These are phyloP conservation scores for Stichodactyla helianthus DNA, from an alignment of 64 coral and sea anemone species.

Conservation along the genomic window DNA sequence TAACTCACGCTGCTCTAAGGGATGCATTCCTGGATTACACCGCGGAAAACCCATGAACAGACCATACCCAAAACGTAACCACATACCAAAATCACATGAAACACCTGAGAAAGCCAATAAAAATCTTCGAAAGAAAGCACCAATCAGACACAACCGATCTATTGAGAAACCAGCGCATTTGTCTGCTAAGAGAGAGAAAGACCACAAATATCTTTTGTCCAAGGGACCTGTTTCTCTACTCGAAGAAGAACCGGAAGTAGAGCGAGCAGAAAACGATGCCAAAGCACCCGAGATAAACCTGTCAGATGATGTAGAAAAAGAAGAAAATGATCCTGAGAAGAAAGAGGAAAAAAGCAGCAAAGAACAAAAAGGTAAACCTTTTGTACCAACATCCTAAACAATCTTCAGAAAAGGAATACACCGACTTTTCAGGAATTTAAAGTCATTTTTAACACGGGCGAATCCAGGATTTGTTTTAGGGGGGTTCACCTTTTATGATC, in stretches of 20 bases:
- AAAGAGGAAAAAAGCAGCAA: neutral
- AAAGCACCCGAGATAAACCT: neutral
- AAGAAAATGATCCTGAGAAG: neutral
- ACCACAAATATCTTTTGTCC: constrained; percentile 43
- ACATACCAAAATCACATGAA: neutral
- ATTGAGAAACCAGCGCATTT: neutral
- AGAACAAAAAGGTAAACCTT: neutral
- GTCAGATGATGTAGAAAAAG: neutral
- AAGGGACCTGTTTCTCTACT: constrained; percentile 47
- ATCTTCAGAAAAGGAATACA: no score
- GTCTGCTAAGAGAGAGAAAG: neutral
- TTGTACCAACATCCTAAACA: no score
- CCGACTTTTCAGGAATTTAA: no score
- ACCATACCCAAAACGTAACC: constrained; percentile 13
- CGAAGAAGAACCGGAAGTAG: constrained; percentile 19
- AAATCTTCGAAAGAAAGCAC: neutral
- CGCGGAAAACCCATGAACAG: constrained; percentile 24
- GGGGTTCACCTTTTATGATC: no score
- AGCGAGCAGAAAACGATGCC: neutral
- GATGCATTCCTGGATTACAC: constrained; percentile 34
- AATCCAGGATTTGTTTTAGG: no score
- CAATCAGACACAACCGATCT: constrained; percentile 3
- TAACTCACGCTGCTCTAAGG: constrained; percentile 48
- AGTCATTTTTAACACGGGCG: no score
- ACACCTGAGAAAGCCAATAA: constrained; percentile 1